Conservation (phyloP, 30 jellyfish, hydroid and myxozoan genomes). For the Aurelia aurita region DNA sequence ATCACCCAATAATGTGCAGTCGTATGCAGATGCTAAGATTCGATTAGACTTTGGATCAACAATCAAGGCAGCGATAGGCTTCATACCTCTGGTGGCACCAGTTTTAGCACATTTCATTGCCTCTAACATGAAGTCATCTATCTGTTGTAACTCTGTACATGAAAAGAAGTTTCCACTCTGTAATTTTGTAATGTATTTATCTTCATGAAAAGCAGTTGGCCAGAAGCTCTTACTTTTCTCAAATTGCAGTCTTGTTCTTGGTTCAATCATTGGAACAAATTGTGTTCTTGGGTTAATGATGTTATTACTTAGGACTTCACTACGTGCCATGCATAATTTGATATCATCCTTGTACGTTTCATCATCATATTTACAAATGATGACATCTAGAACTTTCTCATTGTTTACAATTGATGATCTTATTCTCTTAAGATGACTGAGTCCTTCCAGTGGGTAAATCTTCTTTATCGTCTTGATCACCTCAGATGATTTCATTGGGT, state of each 20-base stretch:
- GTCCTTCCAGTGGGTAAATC: constrained; percentile 16
- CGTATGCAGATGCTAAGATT: constrained; percentile 78
- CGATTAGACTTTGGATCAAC: constrained; percentile 69
- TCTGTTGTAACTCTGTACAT: neutral
- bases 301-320: neutral
- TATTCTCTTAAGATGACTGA: constrained; percentile 50
- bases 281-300: constrained; percentile 12
- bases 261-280: constrained; percentile 51
- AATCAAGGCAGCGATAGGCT: constrained; percentile 58
- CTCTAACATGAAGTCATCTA: constrained; percentile 13
- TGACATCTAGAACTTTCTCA: constrained; percentile 14
- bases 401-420: constrained; percentile 7
- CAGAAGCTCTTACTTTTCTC: constrained; percentile 58
- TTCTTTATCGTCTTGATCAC: constrained; percentile 11
- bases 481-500: neutral
- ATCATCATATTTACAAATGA: constrained; percentile 19
- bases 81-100: constrained; percentile 22
- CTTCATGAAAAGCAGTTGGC: constrained; percentile 93
- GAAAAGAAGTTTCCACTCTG: constrained; percentile 31
- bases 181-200: constrained; percentile 48
- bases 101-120: constrained; percentile 42
- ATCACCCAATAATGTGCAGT: constrained; percentile 58
- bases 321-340: neutral
- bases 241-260: constrained; percentile 83
- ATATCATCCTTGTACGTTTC: neutral